Base-by-base conservation (phyloP, 1,140 invertebrate species). In the Brachionus calyciflorus region DNA sequence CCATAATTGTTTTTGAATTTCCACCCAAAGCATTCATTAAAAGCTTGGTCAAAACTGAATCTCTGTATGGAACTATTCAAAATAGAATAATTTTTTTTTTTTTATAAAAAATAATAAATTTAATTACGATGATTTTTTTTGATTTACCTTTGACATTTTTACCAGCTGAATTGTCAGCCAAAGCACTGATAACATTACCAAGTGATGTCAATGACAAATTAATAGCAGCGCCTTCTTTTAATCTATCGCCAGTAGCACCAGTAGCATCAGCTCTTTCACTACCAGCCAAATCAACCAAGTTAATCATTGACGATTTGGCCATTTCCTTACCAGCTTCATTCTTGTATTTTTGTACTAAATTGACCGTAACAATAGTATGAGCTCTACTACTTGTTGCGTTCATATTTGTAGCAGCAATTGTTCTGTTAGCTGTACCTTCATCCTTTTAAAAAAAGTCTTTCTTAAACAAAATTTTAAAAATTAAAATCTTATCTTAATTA, bases 231-330 rank as follows among this genome's bases (percentile, higher is more conserved):
- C 88, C 88, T 80, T 89, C 89, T 80, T 89, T 89, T 26, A 89
- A 82, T 30, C 89, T 80, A 65, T 89, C 88, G 2, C 88, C 89
- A 17, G 86, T 88, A 10, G 87, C 87, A 21, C 87, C 87, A 30
- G 88, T 88, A 77, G 84, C 85, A 9, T 87, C 86, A 55, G 88
- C 87, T 69, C 88, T 80, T 81, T 89, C 88, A 83, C 89, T 89
- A 77, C 89, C 89, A 73, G 89, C 89, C 78, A 89, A 82, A 82
- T 89, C 89, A 3, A 90, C 88, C n/a, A 90, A 80, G 80, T 89
- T 88, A 53, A 89, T 84, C 44, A 87, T 80, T 17, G 88, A 87
- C 14, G 83, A 84, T 80, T 88, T 89, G 0, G 86, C 84, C 7
- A 87, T 88, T 78, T 89, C 87, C 77, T 88, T 84, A 14, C 87